Base-by-base conservation (phyloP, 2,113 vertebrate genomes). In the Ammospiza nelsoni region DNA sequence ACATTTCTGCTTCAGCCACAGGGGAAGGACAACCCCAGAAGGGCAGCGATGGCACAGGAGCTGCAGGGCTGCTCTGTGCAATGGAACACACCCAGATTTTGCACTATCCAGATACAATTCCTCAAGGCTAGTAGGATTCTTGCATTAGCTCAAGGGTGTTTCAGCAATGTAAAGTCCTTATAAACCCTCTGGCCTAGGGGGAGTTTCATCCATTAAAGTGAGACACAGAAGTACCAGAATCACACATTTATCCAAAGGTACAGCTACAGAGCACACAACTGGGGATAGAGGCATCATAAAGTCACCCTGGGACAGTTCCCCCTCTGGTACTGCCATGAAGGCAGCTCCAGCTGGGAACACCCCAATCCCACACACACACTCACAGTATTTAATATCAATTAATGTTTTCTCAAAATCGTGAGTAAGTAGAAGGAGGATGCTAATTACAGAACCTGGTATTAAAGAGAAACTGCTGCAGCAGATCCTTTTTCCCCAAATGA, bases 371-470 rank as follows among this genome's bases (percentile, higher is more conserved):
- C 25, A 23, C 39, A 48, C 35, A 39, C 19, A 10, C 9, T 18
- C 61, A 52, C 0, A 0, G 35, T 81, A 61, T 91, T 84, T 87
- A 87, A 71, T 79, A 90, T 28, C 52, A 63, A 84, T 87, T 87
- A 74, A 79, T 68, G 55, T 75, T 90, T 91, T 82, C 85, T 46
- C 82, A 78, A 87, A 93, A 54, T 68, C 8, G 0, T 69, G 93
- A 94, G 78, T 55, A 80, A 94, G 67, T 59, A 86, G 48, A 48
- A 95, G 52, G 35, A 95, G 6, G 17, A 90, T 84, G 65, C 76
- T 71, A 97, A 97, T 94, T 88, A 89, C 82, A 95, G 79, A 88
- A 68, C 35, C 33, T 93, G 67, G 63, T 58, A 79, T 80, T 94
- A 91, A 82, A 95, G 52, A 95, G 49, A 51, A 96, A 86, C 58